A percentile compares a stretch with the other conserved stretches of the same genome.
Evolutionary conservation across 2,113 vertebrate species (phyloP).

Genomic region (Haemorhous mexicanus): DNA sequence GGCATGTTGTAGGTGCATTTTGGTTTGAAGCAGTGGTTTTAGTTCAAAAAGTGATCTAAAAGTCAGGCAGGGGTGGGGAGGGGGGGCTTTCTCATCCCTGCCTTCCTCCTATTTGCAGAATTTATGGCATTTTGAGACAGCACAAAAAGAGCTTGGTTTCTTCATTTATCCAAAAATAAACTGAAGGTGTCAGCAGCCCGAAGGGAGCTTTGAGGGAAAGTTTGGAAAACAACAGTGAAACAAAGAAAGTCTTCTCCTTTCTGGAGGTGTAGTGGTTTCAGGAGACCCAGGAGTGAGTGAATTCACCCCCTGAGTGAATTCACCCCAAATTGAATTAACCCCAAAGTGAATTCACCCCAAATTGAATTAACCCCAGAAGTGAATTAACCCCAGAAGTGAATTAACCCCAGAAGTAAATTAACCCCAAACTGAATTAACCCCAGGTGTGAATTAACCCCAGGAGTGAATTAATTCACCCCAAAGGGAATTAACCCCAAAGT

Average conservation of each 20-base stretch:
- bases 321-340: too few species aligned
- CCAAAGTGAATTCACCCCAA: too few species aligned
- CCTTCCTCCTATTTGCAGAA: neutral
- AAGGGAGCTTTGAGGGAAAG: neutral
- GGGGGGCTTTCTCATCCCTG: neutral
- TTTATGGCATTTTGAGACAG: neutral
- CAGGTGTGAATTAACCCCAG: too few species aligned
- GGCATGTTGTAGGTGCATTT: neutral
- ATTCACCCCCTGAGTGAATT: too few species aligned
- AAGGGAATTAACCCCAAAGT: too few species aligned
- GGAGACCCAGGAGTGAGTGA: neutral
- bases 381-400: too few species aligned
- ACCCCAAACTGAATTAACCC: too few species aligned
- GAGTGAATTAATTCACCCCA: too few species aligned
- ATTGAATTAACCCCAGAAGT: too few species aligned
- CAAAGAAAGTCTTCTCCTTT: neutral
- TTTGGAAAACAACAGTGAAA: neutral
- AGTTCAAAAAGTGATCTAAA: neutral
- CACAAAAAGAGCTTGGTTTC: neutral
- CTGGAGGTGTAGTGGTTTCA: neutral
- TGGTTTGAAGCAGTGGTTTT: neutral
- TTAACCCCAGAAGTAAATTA: too few species aligned
- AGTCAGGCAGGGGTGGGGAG: neutral
- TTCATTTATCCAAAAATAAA: neutral
- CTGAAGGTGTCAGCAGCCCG: neutral